These are phyloP conservation scores for Neomonachus schauinslandi DNA, from an alignment of 2,113 vertebrate species.

Conservation along the genomic window DNA sequence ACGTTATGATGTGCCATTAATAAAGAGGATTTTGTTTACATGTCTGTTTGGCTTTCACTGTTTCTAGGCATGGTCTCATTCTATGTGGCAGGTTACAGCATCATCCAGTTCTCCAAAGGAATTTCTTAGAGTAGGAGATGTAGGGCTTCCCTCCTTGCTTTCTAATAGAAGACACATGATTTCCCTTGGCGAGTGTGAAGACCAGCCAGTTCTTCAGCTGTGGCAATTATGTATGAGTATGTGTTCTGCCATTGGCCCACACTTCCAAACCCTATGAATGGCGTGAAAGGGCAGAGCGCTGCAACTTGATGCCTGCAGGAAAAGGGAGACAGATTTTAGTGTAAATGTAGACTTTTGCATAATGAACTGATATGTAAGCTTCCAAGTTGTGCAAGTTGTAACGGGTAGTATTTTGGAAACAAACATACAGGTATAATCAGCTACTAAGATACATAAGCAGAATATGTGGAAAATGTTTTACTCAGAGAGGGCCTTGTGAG, in stretches of 20 bases:
- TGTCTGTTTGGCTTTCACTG: slow-evolving; percentile 48
- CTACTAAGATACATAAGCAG: slow-evolving; percentile 66
- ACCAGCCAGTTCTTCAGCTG: neutral
- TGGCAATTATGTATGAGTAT: neutral
- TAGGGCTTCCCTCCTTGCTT: slow-evolving; percentile 33
- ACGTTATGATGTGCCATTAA: neutral
- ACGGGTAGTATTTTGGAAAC: slow-evolving; percentile 77
- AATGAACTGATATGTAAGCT: neutral
- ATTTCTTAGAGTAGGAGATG: slow-evolving; percentile 37
- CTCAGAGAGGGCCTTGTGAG: neutral
- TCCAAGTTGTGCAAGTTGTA: slow-evolving; percentile 64
- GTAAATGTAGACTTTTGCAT: slow-evolving; percentile 53
- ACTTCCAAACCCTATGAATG: slow-evolving; percentile 20
- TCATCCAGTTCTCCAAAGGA: slow-evolving; percentile 38
- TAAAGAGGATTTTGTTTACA: slow-evolving; percentile 47
- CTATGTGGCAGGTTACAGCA: slow-evolving; percentile 12
- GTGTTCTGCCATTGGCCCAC: neutral
- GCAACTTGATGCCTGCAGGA: slow-evolving; percentile 43
- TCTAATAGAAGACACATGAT: neutral
- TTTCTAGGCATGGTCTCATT: slow-evolving; percentile 62
- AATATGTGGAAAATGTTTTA: slow-evolving; percentile 3
- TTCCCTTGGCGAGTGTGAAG: neutral
- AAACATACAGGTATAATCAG: slow-evolving; percentile 53
- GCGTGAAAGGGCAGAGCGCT: slow-evolving; percentile 50
- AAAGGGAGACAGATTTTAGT: slow-evolving; percentile 34